Evolutionary conservation across 1,140 invertebrate species (phyloP), one percentile per base, ranked within the genome.

Genomic region (Copidosoma floridanum): DNA sequence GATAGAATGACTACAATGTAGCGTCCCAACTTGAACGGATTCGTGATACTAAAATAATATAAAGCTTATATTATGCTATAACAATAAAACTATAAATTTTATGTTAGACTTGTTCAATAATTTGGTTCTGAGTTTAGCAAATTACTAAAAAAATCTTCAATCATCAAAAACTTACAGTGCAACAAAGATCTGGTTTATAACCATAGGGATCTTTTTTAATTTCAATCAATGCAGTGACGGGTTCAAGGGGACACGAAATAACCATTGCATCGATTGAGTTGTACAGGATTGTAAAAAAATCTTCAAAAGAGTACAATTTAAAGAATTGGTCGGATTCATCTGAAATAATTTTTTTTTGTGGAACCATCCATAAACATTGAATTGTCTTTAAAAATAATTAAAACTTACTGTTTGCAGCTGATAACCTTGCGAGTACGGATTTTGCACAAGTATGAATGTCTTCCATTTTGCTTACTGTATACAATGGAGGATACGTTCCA

Each of bases 261-360:
- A n/a, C 67, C 61, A 78, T 75, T 1, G 74, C 54, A 18, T 68
- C 70, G 14, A 74, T 63, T 1, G 68, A 65, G 61, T 82, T 84
- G 14, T 75, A 72, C n/a, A 86, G 41, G 10, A 63, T 65, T 40
- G 67, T 75, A 55, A 85, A 83, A 10, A 86, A 53, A 1, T 66
- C 64, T 54, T 85, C 82, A 23, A 85, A 64, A n/a, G 77, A 77
- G 66, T 85, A 86, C 6, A 86, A 63, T n/a, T 70, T 63, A 64
- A 85, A 81, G 54, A 63, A 71, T 32, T 75, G 73, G 2, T 44
- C 12, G 23, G 46, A 4, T 50, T 37, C 7, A 2, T 27, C 71
- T 74, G 53, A 11, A 64, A 20, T 63, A 44, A 57, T 41, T 48
- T 29, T 11, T 20, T 24, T 57, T 18, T 48, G 50, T 37, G 44